Conservation (phyloP, 2,113 vertebrate genomes). For the Silurus meridionalis region DNA sequence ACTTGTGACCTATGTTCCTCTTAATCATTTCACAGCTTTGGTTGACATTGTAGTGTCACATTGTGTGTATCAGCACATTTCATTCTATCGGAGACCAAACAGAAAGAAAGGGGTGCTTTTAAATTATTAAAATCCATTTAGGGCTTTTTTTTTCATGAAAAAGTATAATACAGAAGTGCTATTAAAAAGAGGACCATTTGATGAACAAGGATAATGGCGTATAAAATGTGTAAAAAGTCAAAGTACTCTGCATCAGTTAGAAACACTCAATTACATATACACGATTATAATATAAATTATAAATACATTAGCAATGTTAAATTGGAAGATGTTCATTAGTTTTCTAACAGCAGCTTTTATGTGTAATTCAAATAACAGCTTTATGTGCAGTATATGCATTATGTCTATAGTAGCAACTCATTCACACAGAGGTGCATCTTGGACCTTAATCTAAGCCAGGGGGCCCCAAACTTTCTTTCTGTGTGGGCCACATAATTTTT, state of each 20-base stretch:
- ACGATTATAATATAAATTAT: neutral
- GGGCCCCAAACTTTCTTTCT: too few species aligned
- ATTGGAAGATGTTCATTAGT: neutral
- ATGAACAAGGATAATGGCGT: neutral
- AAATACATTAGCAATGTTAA: too few species aligned
- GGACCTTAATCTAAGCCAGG: neutral
- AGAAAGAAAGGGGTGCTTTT: constrained; percentile 35
- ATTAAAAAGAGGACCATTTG: neutral
- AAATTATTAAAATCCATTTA: constrained; percentile 41
- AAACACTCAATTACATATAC: neutral
- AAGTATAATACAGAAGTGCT: constrained; percentile 14
- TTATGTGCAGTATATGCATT: neutral
- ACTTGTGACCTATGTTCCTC: constrained; percentile 29
- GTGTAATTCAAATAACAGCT: neutral
- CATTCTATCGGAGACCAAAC: neutral
- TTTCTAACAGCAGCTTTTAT: neutral
- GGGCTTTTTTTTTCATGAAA: constrained; percentile 37
- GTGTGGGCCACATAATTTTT: too few species aligned
- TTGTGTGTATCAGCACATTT: constrained; percentile 28
- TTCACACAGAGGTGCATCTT: too few species aligned
- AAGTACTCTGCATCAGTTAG: neutral
- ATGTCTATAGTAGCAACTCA: too few species aligned
- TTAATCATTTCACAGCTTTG: constrained; percentile 18
- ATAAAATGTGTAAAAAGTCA: neutral
- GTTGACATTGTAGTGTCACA: constrained; percentile 33